phyloP scores from a whole-genome alignment of 2,113 vertebrate species.

The Natator depressus region DNA sequence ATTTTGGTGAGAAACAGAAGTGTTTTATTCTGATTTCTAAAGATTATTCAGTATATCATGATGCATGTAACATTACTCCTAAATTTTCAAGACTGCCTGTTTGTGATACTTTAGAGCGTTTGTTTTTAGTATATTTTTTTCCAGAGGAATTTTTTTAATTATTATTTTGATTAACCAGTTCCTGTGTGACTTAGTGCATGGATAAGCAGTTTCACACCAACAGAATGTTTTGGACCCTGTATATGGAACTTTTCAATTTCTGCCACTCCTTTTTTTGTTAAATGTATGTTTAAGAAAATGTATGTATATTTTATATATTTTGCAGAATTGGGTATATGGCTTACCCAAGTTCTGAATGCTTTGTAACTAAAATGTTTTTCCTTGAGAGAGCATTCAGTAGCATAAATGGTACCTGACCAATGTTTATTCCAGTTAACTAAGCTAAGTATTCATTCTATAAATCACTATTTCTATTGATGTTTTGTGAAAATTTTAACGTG shows the following conservation, averaged over 20 bases:
- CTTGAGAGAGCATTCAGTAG: slow-evolving; percentile 72
- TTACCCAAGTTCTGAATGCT: slow-evolving; percentile 72
- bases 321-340: slow-evolving; percentile 73
- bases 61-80: slow-evolving; percentile 76
- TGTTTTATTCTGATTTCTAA: slow-evolving; percentile 78
- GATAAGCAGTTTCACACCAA: slow-evolving; percentile 73
- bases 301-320: slow-evolving; percentile 77
- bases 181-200: slow-evolving; percentile 77
- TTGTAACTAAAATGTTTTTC: slow-evolving; percentile 68
- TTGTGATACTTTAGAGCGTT: slow-evolving; percentile 51
- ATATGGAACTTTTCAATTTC: slow-evolving; percentile 74
- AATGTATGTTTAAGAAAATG: slow-evolving; percentile 67
- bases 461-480: slow-evolving; percentile 77
- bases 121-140: slow-evolving; percentile 62
- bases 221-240: slow-evolving; percentile 69
- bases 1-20: slow-evolving; percentile 76
- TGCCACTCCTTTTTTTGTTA: slow-evolving; percentile 68
- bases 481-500: slow-evolving; percentile 76
- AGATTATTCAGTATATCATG: slow-evolving; percentile 62
- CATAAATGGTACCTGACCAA: slow-evolving; percentile 59
- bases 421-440: slow-evolving; percentile 73
- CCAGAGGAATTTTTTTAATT: slow-evolving; percentile 13
- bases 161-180: slow-evolving; percentile 51
- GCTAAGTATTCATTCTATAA: slow-evolving; percentile 75
- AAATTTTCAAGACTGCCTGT: slow-evolving; percentile 68